phyloP scores from a whole-genome alignment of 2,888 invertebrate genomes.

The Holacanthella duospinosa region DNA sequence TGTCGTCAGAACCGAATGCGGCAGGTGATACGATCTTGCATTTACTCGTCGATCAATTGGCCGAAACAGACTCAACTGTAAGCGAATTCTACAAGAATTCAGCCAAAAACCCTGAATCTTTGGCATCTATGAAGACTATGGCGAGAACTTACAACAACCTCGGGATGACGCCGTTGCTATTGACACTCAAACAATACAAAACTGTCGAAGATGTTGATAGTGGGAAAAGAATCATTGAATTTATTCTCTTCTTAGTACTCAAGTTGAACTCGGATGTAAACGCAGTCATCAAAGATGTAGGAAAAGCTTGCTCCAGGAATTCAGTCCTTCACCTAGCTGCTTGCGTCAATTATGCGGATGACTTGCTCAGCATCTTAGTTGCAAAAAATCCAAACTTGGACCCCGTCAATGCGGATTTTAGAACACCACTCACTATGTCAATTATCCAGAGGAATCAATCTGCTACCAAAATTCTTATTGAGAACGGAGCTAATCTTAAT shows the following conservation, averaged over 20 bases:
- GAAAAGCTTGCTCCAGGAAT: neutral
- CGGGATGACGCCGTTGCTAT: slow-evolving; percentile 20
- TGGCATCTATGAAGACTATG: slow-evolving; percentile 17
- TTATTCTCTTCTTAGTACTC: slow-evolving; percentile 18
- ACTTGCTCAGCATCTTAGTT: slow-evolving; percentile 14
- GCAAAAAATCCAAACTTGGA: slow-evolving; percentile 21
- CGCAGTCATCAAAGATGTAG: slow-evolving; percentile 11
- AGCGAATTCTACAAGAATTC: slow-evolving; percentile 3
- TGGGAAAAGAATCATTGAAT: neutral
- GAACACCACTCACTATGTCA: slow-evolving; percentile 41
- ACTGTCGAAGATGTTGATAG: neutral
- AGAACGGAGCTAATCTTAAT: slow-evolving; percentile 32
- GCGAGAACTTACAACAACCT: slow-evolving; percentile 15
- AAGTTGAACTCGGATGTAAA: slow-evolving; percentile 23
- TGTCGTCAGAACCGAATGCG: neutral
- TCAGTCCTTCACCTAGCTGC: slow-evolving; percentile 18
- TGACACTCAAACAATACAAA: neutral
- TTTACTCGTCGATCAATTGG: neutral
- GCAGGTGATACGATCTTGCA: neutral
- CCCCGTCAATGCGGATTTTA: slow-evolving; percentile 14
- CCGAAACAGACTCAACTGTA: neutral
- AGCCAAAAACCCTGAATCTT: neutral
- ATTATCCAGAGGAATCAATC: slow-evolving; percentile 28
- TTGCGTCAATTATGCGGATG: neutral
- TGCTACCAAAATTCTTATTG: slow-evolving; percentile 19